A percentile compares a stretch with the other conserved stretches of the same genome.
Evolutionary conservation across 2,888 invertebrate species (phyloP).

Genomic region (Homarus gammarus): DNA sequence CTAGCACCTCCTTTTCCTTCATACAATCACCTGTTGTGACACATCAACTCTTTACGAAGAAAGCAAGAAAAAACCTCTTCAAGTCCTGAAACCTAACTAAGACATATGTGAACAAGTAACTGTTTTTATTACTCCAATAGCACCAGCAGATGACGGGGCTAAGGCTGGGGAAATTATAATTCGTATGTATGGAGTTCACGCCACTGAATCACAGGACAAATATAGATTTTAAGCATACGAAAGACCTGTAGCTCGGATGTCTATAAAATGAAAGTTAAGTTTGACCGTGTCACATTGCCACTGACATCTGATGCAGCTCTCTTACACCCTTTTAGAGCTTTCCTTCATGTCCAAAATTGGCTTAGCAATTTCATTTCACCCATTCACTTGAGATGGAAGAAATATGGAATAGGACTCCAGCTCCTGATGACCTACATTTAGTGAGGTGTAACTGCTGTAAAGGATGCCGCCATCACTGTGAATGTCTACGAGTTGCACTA

Average conservation of each 20-base stretch:
- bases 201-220: background rate
- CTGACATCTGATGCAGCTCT: background rate
- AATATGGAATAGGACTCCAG: slow-evolving; percentile 13
- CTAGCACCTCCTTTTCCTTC: too few species aligned
- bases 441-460: slow-evolving; percentile 41
- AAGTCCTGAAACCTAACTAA: background rate
- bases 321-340: background rate
- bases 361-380: background rate
- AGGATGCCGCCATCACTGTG: slow-evolving; percentile 20
- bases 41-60: too few species aligned
- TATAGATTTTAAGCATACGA: background rate
- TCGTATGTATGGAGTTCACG: background rate
- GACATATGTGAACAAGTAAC: slow-evolving; percentile 1
- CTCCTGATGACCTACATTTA: slow-evolving; percentile 31
- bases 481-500: slow-evolving; percentile 43
- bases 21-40: too few species aligned
- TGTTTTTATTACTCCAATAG: slow-evolving; percentile 4
- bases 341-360: slow-evolving; percentile 7
- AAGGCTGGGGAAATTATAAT: background rate
- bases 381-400: slow-evolving; percentile 12
- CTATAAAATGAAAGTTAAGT: too few species aligned
- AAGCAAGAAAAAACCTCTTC: background rate
- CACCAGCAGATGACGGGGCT: background rate
- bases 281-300: background rate
- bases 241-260: background rate